Evolutionary conservation across 2,797 vertebrate genomes (phyloP), one percentile per base, ranked within the genome.

Genomic region (Spheniscus humboldti): DNA sequence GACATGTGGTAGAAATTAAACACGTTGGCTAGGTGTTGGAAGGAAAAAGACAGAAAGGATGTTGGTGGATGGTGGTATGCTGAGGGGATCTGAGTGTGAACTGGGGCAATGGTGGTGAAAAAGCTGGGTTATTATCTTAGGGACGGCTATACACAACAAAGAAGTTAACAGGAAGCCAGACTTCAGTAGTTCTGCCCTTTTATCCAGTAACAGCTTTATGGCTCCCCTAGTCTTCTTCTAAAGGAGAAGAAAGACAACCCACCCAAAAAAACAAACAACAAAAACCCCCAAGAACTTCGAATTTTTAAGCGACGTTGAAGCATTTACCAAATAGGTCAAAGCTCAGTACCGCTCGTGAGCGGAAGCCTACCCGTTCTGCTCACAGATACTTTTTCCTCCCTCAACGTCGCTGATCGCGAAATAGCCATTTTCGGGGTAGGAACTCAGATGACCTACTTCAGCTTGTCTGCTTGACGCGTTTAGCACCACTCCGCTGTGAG

Each of bases 1-100:
- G 69, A 56, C 66, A 68, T 48, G 41, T 79, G 86, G 83, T 27
- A 81, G 37, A 93, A 93, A 95, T 95, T 59, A 93, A 86, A 69
- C 43, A 60, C 2, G 0, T 18, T 47, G 43, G 68, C 71, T 43
- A 88, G 63, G 86, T 69, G 86, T 52, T n/a, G 24, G 57, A 68
- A 82, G 20, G 77, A 64, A 78, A 68, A 69, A 60, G 56, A 57
- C 23, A 78, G 78, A 39, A 77, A 53, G 33, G 28, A 71, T 68
- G 37, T 7, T 33, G 76, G 67, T 2, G 1, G 50, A 64, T 5
- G 24, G 37, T 12, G 16, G n/a, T 30, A 37, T 3, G 47, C 35
- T 55, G 27, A 35, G 24, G 41, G 69, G 33, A 86, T 33, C 25
- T 2, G 13, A 79, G 25, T 19, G 47, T 13, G 66, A 93, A 57